Evolutionary conservation across 2,888 invertebrate species (phyloP).

Genomic region (Hirtodrosophila trivittata): DNA sequence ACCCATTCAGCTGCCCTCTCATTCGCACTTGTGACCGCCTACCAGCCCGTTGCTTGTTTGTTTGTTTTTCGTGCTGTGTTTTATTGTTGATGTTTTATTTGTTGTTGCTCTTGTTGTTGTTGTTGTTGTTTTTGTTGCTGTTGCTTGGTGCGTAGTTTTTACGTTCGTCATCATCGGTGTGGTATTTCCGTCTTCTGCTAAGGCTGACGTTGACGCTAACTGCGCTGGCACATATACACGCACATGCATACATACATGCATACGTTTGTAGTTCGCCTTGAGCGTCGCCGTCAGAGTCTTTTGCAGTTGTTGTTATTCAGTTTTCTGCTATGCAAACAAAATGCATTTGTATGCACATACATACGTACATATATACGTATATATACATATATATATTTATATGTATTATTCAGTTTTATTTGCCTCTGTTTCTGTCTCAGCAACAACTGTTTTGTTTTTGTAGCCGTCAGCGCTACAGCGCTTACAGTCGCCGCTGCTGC

Average conservation of each 20-base stretch:
- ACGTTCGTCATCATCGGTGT: conserved; percentile 77
- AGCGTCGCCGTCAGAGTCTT: conserved; percentile 59
- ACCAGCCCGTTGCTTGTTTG: conserved; percentile 60
- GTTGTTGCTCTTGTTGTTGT: conserved; percentile 39
- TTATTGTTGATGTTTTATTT: conserved; percentile 60
- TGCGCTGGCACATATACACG: conserved; percentile 25
- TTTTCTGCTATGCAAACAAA: conserved; percentile 59
- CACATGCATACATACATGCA: conserved; percentile 5
- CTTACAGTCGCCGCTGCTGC: conserved; percentile 34
- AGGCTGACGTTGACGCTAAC: conserved; percentile 41
- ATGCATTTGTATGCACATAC: conserved; percentile 50
- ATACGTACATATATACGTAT: conserved; percentile 22
- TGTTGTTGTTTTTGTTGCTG: conserved; percentile 39
- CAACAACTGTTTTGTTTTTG: conserved; percentile 43
- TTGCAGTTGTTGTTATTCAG: conserved; percentile 59
- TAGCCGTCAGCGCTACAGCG: conserved; percentile 16
- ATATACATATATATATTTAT: conserved; percentile 1
- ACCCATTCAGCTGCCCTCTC: conserved; percentile 28
- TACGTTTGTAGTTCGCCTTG: conserved; percentile 64
- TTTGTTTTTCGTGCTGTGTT: conserved; percentile 78
- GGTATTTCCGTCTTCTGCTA: conserved; percentile 77
- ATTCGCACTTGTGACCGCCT: conserved; percentile 2
- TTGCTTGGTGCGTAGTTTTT: conserved; percentile 77
- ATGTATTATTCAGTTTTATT: conserved; percentile 48
- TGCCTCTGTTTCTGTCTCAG: conserved; percentile 34